Evolutionary conservation across 2,113 vertebrate genomes (phyloP).

Genomic region (Nycticebus coucang): DNA sequence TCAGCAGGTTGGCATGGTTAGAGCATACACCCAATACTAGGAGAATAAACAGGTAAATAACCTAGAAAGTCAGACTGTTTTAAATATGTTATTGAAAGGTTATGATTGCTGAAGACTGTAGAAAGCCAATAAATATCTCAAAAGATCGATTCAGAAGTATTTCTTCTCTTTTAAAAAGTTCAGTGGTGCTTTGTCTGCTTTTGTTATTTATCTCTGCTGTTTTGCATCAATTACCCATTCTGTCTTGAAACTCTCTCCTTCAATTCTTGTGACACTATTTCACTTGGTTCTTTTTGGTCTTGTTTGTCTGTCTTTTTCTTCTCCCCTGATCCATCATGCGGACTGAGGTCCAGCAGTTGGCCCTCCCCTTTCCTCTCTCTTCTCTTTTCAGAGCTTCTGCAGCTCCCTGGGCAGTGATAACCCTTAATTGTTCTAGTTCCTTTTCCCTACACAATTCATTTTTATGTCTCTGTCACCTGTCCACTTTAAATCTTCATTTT

Average conservation of each 20-base stretch:
- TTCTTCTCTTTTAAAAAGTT: neutral
- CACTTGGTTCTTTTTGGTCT: neutral
- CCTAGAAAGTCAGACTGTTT: neutral
- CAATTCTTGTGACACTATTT: neutral
- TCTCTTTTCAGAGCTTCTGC: neutral
- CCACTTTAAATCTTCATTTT: neutral
- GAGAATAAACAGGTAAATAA: neutral
- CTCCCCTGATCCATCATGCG: neutral
- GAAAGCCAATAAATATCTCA: neutral
- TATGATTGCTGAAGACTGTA: neutral
- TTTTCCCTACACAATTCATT: constrained; percentile 19
- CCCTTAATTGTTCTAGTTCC: neutral
- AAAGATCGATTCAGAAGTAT: neutral
- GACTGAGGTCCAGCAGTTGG: neutral
- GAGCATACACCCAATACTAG: neutral
- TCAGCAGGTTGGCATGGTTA: neutral
- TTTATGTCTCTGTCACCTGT: neutral
- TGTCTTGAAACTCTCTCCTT: neutral
- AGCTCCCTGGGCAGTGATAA: neutral
- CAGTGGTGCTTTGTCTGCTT: neutral
- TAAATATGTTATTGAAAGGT: neutral
- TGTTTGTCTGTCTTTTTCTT: neutral
- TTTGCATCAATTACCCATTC: neutral
- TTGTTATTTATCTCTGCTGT: neutral
- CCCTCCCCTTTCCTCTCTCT: neutral